phyloP scores from a whole-genome alignment of 2,888 invertebrate species.

The Apodemia duryi region DNA sequence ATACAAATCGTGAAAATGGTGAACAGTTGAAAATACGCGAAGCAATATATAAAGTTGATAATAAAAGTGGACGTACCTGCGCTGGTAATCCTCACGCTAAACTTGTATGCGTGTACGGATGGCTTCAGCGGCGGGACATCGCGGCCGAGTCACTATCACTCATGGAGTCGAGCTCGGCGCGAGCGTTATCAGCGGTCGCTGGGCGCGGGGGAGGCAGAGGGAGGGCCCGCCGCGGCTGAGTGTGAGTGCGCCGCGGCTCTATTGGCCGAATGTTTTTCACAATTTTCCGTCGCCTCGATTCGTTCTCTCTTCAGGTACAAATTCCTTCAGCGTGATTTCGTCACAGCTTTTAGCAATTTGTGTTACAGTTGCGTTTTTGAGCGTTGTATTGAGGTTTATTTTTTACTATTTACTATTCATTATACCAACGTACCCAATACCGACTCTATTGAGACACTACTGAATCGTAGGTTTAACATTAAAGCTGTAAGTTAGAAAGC shows the following conservation, averaged over 20 bases:
- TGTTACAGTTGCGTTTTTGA: neutral
- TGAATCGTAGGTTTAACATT: no score
- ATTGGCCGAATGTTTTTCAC: constrained; percentile 33
- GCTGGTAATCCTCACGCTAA: neutral
- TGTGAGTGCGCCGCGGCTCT: constrained; percentile 27
- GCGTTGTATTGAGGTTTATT: no score
- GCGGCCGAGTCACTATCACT: constrained; percentile 38
- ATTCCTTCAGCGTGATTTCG: constrained; percentile 4
- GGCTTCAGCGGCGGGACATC: constrained; percentile 29
- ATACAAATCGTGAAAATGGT: constrained; percentile 11
- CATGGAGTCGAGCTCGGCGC: constrained; percentile 34
- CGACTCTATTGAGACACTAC: no score
- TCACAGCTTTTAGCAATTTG: neutral
- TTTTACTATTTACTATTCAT: no score
- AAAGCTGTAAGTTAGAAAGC: no score
- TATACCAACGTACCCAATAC: no score
- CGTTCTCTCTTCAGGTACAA: constrained; percentile 6
- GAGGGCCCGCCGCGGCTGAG: constrained; percentile 28
- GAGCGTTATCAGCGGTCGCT: constrained; percentile 34
- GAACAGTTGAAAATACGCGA: neutral
- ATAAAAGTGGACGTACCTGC: neutral
- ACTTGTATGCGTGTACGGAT: constrained; percentile 11
- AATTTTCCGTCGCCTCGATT: constrained; percentile 20
- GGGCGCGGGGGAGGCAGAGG: constrained; percentile 29
- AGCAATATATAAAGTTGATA: neutral